Evolutionary conservation across 2,113 vertebrate species (phyloP).

Genomic region (Ranitomeya variabilis): DNA sequence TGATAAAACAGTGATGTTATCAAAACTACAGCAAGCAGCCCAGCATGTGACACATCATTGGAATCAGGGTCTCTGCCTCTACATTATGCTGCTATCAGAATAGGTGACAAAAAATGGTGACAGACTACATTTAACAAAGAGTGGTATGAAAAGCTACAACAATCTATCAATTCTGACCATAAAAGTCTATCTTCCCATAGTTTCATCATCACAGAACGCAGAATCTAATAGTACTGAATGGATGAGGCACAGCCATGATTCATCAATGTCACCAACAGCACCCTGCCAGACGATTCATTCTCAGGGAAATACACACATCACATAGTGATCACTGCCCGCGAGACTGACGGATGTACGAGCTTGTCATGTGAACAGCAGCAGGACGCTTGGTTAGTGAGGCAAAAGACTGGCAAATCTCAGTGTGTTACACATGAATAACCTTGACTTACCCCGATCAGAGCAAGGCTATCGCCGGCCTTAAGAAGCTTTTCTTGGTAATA

Average conservation of each 20-base stretch:
- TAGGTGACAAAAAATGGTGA: too few species aligned
- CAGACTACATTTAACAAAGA: too few species aligned
- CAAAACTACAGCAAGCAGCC: too few species aligned
- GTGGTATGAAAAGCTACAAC: background rate
- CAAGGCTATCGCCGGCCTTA: conserved; percentile 84
- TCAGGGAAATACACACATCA: background rate
- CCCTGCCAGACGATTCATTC: conserved; percentile 17
- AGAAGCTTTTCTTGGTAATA: conserved; percentile 85
- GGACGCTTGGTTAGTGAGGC: background rate
- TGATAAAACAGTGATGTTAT: too few species aligned
- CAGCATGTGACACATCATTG: too few species aligned
- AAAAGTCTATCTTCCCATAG: background rate
- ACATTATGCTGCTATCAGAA: too few species aligned
- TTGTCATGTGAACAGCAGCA: background rate
- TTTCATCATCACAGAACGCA: background rate
- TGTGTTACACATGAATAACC: conserved; percentile 15
- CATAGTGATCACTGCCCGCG: background rate
- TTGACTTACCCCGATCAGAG: conserved; percentile 81
- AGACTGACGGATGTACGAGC: background rate
- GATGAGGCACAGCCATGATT: conserved; percentile 25
- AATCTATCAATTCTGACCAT: background rate
- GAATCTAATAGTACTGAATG: background rate
- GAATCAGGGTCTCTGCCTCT: too few species aligned
- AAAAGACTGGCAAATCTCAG: background rate
- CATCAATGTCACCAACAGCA: conserved; percentile 2